Conservation (phyloP, 1,140 invertebrate species). For the Trichonephila clavata region DNA sequence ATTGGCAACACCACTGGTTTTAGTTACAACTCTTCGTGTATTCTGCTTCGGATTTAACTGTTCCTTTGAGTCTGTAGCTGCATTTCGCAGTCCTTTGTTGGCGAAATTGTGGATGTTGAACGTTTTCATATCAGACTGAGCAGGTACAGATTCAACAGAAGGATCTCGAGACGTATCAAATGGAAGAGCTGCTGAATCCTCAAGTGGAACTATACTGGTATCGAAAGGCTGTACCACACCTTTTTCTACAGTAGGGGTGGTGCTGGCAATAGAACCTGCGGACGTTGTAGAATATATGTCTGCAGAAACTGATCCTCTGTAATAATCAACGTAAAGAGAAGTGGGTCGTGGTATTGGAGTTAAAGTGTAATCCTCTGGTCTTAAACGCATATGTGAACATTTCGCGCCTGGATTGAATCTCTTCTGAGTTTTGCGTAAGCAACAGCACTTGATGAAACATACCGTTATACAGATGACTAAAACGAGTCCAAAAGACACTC, state of each 20-base stretch:
- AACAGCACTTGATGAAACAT: slow-evolving; percentile 65
- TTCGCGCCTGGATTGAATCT: neutral
- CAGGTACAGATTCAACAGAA: slow-evolving; percentile 64
- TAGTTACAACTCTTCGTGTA: neutral
- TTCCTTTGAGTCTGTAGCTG: slow-evolving; percentile 69
- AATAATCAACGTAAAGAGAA: slow-evolving; percentile 76
- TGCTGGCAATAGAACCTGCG: slow-evolving; percentile 61
- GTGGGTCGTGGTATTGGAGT: slow-evolving; percentile 77
- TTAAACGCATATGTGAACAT: slow-evolving; percentile 60
- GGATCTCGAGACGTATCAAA: slow-evolving; percentile 59
- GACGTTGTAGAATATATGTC: slow-evolving; percentile 74
- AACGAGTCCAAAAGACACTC: slow-evolving; percentile 58
- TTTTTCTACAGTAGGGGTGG: slow-evolving; percentile 53
- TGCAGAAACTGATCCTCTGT: slow-evolving; percentile 50
- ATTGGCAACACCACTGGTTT: slow-evolving; percentile 63
- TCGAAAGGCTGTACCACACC: slow-evolving; percentile 77
- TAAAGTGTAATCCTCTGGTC: slow-evolving; percentile 77
- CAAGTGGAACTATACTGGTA: slow-evolving; percentile 77
- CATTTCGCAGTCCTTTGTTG: slow-evolving; percentile 50
- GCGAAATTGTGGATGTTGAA: slow-evolving; percentile 59
- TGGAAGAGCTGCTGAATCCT: slow-evolving; percentile 70
- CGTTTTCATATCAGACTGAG: slow-evolving; percentile 61
- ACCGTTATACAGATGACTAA: slow-evolving; percentile 41
- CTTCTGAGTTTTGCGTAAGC: slow-evolving; percentile 45
- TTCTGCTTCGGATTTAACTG: slow-evolving; percentile 54